Evolutionary conservation across 2,797 vertebrate genomes (phyloP).

Genomic region (Argyrosomus regius): DNA sequence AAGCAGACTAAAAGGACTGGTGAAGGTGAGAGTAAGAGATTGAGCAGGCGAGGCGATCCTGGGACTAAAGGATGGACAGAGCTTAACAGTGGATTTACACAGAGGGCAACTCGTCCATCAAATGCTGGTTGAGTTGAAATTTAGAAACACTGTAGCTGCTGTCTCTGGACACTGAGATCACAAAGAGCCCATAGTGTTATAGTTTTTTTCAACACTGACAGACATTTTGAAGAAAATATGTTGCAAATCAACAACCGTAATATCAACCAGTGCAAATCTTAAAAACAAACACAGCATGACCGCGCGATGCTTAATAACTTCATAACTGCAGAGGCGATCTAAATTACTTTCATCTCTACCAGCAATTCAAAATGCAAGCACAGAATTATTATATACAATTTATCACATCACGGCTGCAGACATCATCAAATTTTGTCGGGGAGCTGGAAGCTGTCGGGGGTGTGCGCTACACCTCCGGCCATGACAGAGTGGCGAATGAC

Average conservation of each 20-base stretch:
- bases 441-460: constrained; percentile 34
- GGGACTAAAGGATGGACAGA: constrained; percentile 42
- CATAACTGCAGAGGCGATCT: constrained; percentile 19
- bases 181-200: neutral
- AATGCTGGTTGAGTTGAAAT: constrained; percentile 58
- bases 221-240: neutral
- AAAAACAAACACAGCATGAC: constrained; percentile 27
- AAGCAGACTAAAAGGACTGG: constrained; percentile 13
- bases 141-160: constrained; percentile 33
- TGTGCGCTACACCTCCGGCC: neutral
- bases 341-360: constrained; percentile 38
- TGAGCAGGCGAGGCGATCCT: constrained; percentile 14
- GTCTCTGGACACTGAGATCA: neutral
- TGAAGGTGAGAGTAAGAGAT: constrained; percentile 53
- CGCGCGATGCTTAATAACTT: neutral
- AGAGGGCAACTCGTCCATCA: constrained; percentile 57
- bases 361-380: constrained; percentile 37
- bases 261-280: constrained; percentile 3
- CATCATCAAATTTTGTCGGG: constrained; percentile 36
- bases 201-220: neutral
- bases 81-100: constrained; percentile 72
- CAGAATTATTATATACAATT: constrained; percentile 28
- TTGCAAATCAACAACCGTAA: neutral
- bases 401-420: constrained; percentile 55
- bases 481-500: constrained; percentile 46